A percentile compares a stretch with the other conserved stretches of the same genome.
phyloP scores from a whole-genome alignment of 2,888 invertebrate species.

The Eilema sororculum region DNA sequence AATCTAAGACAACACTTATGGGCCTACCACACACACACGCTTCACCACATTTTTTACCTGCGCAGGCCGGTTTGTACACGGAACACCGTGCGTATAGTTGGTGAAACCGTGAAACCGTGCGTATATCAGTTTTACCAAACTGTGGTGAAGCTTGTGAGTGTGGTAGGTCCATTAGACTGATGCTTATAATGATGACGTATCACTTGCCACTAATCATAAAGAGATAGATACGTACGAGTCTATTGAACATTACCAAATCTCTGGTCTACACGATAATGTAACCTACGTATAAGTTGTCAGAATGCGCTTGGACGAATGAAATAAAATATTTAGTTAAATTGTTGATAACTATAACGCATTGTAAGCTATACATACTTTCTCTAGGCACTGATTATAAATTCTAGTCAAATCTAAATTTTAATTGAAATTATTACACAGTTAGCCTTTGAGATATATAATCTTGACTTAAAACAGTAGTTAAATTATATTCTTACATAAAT shows the following conservation, averaged over 20 bases:
- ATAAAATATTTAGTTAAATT: constrained; percentile 32
- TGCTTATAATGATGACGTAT: not conserved
- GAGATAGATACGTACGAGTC: not conserved
- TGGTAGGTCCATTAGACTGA: not conserved
- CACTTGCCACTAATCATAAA: not conserved
- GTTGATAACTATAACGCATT: constrained; percentile 43
- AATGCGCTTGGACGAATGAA: constrained; percentile 13
- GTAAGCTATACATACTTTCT: constrained; percentile 59
- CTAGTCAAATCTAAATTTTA: constrained; percentile 82
- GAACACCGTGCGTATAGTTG: too few relatives aligned
- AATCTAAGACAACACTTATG: not conserved
- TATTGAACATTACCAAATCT: not conserved
- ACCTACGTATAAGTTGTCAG: not conserved
- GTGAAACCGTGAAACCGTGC: too few relatives aligned
- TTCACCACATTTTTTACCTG: too few relatives aligned
- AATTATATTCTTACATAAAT: constrained; percentile 56
- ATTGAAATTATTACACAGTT: constrained; percentile 65
- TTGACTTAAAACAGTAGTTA: constrained; percentile 53
- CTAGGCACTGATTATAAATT: constrained; percentile 76
- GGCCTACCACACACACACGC: too few relatives aligned
- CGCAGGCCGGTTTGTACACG: too few relatives aligned
- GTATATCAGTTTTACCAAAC: too few relatives aligned
- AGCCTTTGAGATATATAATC: constrained; percentile 62
- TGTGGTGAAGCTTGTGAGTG: too few relatives aligned
- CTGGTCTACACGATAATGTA: not conserved